Percentiles rank a stretch among this genome's conserved stretches.
These are phyloP conservation scores for Amblyjoppa fuscipennis DNA, from an alignment of 2,888 invertebrate genomes.

Conservation along the genomic window DNA sequence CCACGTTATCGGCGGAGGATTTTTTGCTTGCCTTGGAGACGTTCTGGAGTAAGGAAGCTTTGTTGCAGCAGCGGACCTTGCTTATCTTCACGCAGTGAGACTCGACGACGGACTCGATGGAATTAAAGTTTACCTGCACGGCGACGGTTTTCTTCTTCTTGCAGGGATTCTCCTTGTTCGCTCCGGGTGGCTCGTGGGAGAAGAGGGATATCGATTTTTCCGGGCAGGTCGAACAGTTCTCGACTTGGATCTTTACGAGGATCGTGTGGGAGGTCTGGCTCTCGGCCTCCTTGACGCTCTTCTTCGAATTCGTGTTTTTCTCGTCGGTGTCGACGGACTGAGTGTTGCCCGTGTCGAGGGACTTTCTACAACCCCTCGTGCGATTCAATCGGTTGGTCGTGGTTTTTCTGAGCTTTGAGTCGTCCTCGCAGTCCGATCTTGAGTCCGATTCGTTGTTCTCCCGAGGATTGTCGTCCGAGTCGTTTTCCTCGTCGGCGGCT, in stretches of 20 bases:
- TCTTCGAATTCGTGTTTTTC: constrained; percentile 23
- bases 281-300: constrained; percentile 61
- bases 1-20: constrained; percentile 41
- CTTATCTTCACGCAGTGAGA: constrained; percentile 72
- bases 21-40: constrained; percentile 68
- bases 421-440: constrained; percentile 61
- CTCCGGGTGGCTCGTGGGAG: constrained; percentile 69
- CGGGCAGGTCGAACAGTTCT: constrained; percentile 75
- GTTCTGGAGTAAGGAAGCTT: constrained; percentile 70
- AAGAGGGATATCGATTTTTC: constrained; percentile 73
- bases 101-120: constrained; percentile 73
- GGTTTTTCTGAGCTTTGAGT: constrained; percentile 55
- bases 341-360: background rate
- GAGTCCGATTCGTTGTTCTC: constrained; percentile 27
- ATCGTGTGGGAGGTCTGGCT: constrained; percentile 70
- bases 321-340: constrained; percentile 11
- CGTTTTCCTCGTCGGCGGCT: constrained; percentile 62
- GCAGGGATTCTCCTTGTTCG: constrained; percentile 70
- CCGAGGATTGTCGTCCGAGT: constrained; percentile 43
- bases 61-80: constrained; percentile 72
- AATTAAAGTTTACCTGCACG: constrained; percentile 77
- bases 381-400: constrained; percentile 35
- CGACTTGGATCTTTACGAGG: constrained; percentile 78
- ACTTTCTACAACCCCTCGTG: constrained; percentile 30
- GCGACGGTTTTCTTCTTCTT: constrained; percentile 70